Conservation (phyloP, 2,797 vertebrate genomes). For the Staurois parvus region DNA sequence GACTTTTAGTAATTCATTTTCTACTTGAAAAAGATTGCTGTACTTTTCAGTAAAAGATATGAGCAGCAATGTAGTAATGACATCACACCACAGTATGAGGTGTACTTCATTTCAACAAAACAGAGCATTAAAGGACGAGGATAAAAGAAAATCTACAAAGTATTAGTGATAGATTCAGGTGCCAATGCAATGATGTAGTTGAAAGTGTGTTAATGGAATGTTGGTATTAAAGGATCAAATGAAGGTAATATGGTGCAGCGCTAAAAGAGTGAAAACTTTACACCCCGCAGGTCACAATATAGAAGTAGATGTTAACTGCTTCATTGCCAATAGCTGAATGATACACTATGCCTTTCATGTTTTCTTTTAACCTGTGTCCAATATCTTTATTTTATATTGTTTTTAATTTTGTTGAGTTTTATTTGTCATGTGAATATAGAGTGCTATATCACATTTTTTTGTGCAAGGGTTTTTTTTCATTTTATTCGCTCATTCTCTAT, state of each 20-base stretch:
- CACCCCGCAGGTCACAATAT: no score
- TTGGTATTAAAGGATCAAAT: slow-evolving; percentile 32
- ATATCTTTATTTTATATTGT: no score
- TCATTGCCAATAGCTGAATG: no score
- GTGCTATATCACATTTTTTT: no score
- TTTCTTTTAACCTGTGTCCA: no score
- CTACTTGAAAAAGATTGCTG: not conserved
- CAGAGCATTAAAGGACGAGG: slow-evolving; percentile 29
- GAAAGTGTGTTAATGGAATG: slow-evolving; percentile 28
- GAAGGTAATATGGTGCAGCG: not conserved
- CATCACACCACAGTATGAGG: slow-evolving; percentile 9
- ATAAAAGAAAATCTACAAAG: slow-evolving; percentile 1
- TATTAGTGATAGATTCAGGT: slow-evolving; percentile 40
- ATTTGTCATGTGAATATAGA: no score
- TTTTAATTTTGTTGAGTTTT: no score
- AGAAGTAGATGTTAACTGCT: no score
- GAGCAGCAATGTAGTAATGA: slow-evolving; percentile 21
- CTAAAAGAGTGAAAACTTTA: no score
- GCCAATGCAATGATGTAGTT: slow-evolving; percentile 52
- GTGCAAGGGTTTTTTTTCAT: no score
- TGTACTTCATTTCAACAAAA: slow-evolving; percentile 37
- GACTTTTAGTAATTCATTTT: slow-evolving; percentile 9
- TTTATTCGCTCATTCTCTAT: no score
- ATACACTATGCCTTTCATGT: no score
- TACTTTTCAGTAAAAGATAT: slow-evolving; percentile 5